Base-by-base conservation (phyloP, 2,888 invertebrate species). In the Rhagonycha fulva region DNA sequence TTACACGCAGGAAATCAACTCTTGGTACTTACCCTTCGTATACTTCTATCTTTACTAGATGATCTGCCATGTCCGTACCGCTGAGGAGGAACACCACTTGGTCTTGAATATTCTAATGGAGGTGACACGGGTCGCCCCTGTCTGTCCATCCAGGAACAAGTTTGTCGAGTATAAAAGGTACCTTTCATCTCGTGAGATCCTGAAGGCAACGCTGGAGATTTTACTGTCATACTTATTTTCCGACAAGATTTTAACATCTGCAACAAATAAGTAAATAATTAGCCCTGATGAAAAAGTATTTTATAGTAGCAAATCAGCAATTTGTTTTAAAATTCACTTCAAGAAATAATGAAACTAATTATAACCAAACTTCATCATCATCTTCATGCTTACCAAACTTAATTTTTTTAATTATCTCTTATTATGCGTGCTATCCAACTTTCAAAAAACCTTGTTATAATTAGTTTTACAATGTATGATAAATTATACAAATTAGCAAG, bases 81-180 rank as follows among this genome's bases (percentile, higher is more conserved):
- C 76, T 86, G 86, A 12, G 86, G 86, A 74, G 86, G 86, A 74
- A 86, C 83, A 83, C 81, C 87, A 81, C 82, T 88, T 83, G 82
- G 87, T 74, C 88, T 87, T n/a, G 88, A 84, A 84, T 91, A 92
- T 85, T 93, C 93, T 83, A 91, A 86, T 19, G 93, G 94, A 70
- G 97, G 97, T 28, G 98, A 98, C 23, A 94, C 96, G 0, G 96
- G 95, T 79, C 97, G 90, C 4, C 97, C 97, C 85, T 95, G 94
- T 75, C 96, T 91, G 89, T 98, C 97, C 92, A 97, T 96, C 98
- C 98, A 98, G 76, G 96, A 95, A 89, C 97, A 98, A 71, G 95
- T 95, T 84, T 96, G 96, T 74, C 94, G 91, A 68, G 92, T 90
- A 68, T 89, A 87, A 87, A 89, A 90, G 14, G 84, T 88, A 81